These are phyloP conservation scores for Nebria brevicollis DNA, from an alignment of 2,888 invertebrate genomes.

Conservation along the genomic window DNA sequence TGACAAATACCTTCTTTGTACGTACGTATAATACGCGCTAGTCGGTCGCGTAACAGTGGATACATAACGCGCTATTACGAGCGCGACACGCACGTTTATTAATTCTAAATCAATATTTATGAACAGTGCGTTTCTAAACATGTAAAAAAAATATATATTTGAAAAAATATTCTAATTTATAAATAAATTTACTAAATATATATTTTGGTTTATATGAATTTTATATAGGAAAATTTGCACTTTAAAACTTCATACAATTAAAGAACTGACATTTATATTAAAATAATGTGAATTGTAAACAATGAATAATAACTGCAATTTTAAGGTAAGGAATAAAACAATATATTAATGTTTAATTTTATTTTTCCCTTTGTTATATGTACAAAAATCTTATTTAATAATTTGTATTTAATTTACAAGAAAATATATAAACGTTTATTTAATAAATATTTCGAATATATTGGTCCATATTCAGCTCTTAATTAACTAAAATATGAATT, in stretches of 20 bases:
- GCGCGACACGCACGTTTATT: neutral
- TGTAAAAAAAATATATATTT: too few relatives aligned
- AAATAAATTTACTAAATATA: too few relatives aligned
- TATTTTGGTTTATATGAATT: too few relatives aligned
- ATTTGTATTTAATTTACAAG: slow-evolving; percentile 2
- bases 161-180: too few relatives aligned
- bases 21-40: neutral
- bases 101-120: too few relatives aligned
- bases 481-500: too few relatives aligned
- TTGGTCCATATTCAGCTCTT: neutral
- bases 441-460: neutral
- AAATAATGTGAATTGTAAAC: too few relatives aligned
- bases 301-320: too few relatives aligned
- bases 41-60: neutral
- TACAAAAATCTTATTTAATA: slow-evolving; percentile 14
- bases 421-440: neutral
- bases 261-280: too few relatives aligned
- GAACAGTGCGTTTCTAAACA: too few relatives aligned
- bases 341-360: neutral
- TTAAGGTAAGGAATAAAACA: neutral
- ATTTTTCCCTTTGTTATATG: slow-evolving; percentile 7
- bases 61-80: neutral
- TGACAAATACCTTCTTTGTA: neutral
- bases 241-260: too few relatives aligned
- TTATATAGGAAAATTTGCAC: too few relatives aligned